Percentiles rank a stretch among this genome's conserved stretches.
Conservation (phyloP, 2,797 vertebrate species). For the Tachyglossus aculeatus region DNA sequence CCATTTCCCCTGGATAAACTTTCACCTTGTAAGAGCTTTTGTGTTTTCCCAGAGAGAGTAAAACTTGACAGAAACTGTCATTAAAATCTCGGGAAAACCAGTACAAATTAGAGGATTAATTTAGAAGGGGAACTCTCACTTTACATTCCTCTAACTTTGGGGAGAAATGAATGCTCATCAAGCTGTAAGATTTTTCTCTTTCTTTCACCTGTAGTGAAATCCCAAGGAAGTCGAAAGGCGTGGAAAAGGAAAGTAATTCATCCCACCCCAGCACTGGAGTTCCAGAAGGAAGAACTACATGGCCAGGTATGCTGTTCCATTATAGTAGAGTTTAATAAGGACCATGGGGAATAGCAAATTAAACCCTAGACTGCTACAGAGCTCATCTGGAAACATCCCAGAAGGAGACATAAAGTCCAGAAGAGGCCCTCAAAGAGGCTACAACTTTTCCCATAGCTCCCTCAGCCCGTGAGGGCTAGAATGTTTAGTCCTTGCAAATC, state of each 20-base stretch:
- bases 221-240: constrained; percentile 43
- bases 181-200: constrained; percentile 36
- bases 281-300: constrained; percentile 48
- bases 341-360: background rate
- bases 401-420: constrained; percentile 15
- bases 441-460: background rate
- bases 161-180: constrained; percentile 23
- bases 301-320: constrained; percentile 59
- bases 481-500: constrained; percentile 33
- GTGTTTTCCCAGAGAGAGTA: background rate
- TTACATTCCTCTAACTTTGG: constrained; percentile 22
- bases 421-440: constrained; percentile 14
- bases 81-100: constrained; percentile 6
- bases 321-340: background rate
- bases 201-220: constrained; percentile 41
- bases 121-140: too few species aligned
- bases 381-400: constrained; percentile 31
- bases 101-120: background rate
- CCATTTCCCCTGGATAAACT: constrained; percentile 21
- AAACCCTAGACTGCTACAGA: constrained; percentile 39
- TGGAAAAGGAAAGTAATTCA: constrained; percentile 49
- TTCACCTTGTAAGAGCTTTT: background rate
- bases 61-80: background rate
- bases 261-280: constrained; percentile 47
- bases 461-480: background rate